phyloP scores from a whole-genome alignment of 2,797 vertebrate species.

The Enteromius anoplus region DNA sequence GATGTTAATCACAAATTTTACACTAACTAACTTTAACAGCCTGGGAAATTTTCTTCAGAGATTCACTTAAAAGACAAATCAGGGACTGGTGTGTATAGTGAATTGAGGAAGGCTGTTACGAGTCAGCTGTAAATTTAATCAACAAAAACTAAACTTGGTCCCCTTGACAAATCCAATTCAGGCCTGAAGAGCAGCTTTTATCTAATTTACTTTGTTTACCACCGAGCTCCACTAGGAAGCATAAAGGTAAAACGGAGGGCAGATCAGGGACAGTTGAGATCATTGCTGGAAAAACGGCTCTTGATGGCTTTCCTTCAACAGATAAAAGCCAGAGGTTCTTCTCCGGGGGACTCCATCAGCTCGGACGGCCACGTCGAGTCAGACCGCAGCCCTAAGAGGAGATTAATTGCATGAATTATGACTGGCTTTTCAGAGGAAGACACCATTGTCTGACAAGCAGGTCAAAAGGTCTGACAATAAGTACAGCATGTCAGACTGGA shows the following conservation, averaged over 20 bases:
- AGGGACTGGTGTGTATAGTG: slow-evolving; percentile 2
- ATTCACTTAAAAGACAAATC: slow-evolving; percentile 32
- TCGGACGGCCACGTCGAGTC: not conserved
- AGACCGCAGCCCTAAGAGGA: slow-evolving; percentile 9
- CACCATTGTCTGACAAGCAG: slow-evolving; percentile 52
- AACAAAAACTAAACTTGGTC: slow-evolving; percentile 17
- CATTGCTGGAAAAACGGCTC: slow-evolving; percentile 4
- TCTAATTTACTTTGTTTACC: slow-evolving; percentile 24
- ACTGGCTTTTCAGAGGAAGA: slow-evolving; percentile 41
- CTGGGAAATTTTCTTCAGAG: slow-evolving; percentile 32
- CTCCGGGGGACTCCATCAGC: not conserved
- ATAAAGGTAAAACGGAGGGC: slow-evolving; percentile 26
- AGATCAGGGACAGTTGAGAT: slow-evolving; percentile 21
- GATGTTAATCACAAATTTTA: slow-evolving; percentile 43
- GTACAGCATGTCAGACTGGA: slow-evolving; percentile 54
- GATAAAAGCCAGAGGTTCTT: slow-evolving; percentile 49
- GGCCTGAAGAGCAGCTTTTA: not conserved
- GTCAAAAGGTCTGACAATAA: slow-evolving; percentile 57
- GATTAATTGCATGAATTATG: slow-evolving; percentile 50
- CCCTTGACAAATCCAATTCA: not conserved
- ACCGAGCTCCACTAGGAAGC: not conserved
- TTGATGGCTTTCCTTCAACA: slow-evolving; percentile 15
- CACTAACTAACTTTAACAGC: slow-evolving; percentile 36
- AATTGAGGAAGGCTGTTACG: not conserved
- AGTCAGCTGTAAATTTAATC: slow-evolving; percentile 26